Conservation (phyloP, 64 coral and sea anemone species). For the Trachythela sp. region DNA sequence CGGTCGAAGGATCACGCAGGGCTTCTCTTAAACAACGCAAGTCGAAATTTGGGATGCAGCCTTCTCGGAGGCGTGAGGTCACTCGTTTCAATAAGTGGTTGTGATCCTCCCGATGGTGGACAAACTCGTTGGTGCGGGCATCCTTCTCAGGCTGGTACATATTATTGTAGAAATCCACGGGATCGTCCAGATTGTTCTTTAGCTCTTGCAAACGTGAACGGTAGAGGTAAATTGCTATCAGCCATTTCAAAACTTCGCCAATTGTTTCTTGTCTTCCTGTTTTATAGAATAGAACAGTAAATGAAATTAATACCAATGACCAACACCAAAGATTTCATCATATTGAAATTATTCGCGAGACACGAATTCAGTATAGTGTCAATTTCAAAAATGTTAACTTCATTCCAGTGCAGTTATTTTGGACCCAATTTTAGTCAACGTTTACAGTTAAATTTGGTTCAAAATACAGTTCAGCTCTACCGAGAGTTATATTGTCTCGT, state of each 20-base stretch:
- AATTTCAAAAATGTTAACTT: too few species aligned
- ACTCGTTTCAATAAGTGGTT: conserved; percentile 50
- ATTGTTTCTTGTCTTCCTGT: background rate
- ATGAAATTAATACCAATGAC: too few species aligned
- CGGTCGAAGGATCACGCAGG: conserved; percentile 14
- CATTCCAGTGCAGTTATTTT: too few species aligned
- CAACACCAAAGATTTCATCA: too few species aligned
- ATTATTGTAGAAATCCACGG: background rate
- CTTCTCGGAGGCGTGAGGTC: background rate
- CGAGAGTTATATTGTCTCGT: too few species aligned
- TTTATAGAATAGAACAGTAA: too few species aligned
- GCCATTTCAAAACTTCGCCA: background rate
- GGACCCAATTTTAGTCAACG: too few species aligned
- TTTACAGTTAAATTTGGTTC: too few species aligned
- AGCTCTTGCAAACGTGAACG: too few species aligned
- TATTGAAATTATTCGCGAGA: too few species aligned
- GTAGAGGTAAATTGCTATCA: background rate
- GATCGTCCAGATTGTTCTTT: background rate
- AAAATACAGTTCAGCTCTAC: too few species aligned
- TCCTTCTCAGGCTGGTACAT: background rate
- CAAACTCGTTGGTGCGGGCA: background rate
- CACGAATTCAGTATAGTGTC: too few species aligned
- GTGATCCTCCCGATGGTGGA: conserved; percentile 36
- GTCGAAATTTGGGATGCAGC: conserved; percentile 12
- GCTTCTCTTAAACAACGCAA: background rate